Evolutionary conservation across 2,113 vertebrate species (phyloP).

Genomic region (Mirounga angustirostris): DNA sequence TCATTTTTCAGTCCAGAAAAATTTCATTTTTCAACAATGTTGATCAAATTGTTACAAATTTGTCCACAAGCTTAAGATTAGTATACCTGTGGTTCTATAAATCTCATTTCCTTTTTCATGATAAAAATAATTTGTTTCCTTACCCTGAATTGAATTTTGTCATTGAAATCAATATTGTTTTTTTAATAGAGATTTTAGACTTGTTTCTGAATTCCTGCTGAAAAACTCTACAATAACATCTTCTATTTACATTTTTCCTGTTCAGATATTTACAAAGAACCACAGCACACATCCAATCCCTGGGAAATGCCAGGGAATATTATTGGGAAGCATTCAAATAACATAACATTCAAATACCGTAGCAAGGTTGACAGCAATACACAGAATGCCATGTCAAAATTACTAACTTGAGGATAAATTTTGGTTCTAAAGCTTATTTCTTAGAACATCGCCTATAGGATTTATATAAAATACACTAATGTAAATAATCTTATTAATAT

Average conservation of each 20-base stretch:
- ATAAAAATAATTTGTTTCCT: slow-evolving; percentile 11
- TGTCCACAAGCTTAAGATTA: background rate
- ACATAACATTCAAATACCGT: background rate
- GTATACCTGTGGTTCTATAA: background rate
- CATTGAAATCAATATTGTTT: background rate
- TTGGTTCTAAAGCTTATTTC: background rate
- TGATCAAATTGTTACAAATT: background rate
- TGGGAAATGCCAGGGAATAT: background rate
- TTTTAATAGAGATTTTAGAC: background rate
- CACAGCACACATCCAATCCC: background rate
- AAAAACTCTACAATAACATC: background rate
- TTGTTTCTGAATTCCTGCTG: background rate
- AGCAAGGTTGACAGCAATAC: background rate
- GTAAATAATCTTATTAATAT: slow-evolving; percentile 13
- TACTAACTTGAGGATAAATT: background rate
- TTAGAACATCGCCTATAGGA: background rate
- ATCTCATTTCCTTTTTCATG: background rate
- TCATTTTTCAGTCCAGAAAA: background rate
- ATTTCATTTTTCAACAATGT: background rate
- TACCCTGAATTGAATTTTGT: background rate
- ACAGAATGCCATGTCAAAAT: background rate
- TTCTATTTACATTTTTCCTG: background rate
- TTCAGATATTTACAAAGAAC: slow-evolving; percentile 14
- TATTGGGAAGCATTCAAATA: background rate
- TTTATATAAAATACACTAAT: background rate